phyloP scores from a whole-genome alignment of 1,140 invertebrate species.

The Oryctes rhinoceros region DNA sequence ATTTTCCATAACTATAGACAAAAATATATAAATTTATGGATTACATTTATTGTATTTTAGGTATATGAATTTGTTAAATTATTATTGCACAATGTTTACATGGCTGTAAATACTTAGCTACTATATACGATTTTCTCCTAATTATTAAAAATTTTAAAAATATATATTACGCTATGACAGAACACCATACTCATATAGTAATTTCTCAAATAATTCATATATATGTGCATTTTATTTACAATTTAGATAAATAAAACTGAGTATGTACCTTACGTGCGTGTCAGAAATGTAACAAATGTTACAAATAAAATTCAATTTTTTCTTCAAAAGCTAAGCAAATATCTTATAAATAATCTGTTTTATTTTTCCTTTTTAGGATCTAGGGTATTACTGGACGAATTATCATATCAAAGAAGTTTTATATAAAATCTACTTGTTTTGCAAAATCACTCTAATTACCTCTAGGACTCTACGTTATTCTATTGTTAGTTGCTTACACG shows the following conservation, averaged over 20 bases:
- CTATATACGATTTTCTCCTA: background rate
- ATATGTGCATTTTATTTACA: background rate
- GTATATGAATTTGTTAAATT: no score
- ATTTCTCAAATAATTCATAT: background rate
- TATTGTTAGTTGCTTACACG: background rate
- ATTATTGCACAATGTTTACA: no score
- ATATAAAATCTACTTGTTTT: constrained; percentile 26
- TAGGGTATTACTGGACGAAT: constrained; percentile 21
- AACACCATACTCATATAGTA: background rate
- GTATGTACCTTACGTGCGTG: background rate
- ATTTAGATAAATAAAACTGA: background rate
- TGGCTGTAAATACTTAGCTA: no score
- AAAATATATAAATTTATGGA: no score
- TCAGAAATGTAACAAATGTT: constrained; percentile 26
- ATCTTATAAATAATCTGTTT: background rate
- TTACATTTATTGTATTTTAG: no score
- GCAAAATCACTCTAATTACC: constrained; percentile 5
- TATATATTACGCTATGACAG: background rate
- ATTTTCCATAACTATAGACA: no score
- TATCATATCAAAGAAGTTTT: constrained; percentile 28
- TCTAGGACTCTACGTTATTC: background rate
- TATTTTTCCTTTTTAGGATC: background rate
- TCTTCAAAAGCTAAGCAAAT: background rate
- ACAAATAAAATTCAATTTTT: background rate
- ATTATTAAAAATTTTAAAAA: background rate